Evolutionary conservation across 2,113 vertebrate genomes (phyloP), one percentile per base, ranked within the genome.

Genomic region (Varanus komodoensis): DNA sequence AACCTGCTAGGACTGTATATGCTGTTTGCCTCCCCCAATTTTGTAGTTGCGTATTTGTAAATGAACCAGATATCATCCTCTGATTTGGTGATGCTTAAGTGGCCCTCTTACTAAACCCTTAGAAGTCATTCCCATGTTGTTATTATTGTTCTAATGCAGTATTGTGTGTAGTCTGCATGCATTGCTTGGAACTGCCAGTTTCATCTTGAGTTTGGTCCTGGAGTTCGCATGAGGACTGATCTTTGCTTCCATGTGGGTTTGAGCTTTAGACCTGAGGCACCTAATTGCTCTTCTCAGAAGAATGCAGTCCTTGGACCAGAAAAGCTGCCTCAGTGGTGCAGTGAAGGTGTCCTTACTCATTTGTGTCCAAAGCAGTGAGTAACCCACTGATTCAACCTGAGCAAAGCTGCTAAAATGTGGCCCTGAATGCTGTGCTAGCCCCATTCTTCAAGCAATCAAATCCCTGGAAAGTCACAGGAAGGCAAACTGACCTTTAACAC

Each of bases 171-270:
- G 3, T 7, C 57, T 61, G 57, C 17, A 61, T 15, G 12, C 7
- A 17, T 38, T 17, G 15, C 73, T 14, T 75, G 9, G 74, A 75
- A 17, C 34, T 38, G n/a, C 17, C 73, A 57, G 5, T 34, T 8
- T 75, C 73, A 19, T 6, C 3, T 34, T 17, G 15, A 77, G 34
- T 44, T 77, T 77, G 74, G 4, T 48, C 29, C 38, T n/a, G 79
- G 75, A n/a, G 0, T 32, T 0, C 19, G 8, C 0, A 23, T 34
- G 44, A 57, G 3, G 0, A 0, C 84, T 4, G 52, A 64, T 0
- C 6, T 4, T 3, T 0, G 90, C 81, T 44, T 4, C 82, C 0
- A 19, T 0, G 3, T 50, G 0, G 80, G 3, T 0, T 27, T 0
- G 0, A 27, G 9, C 11, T 68, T 11, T 27, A 64, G 29, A 25